Conservation (phyloP, 1,140 invertebrate species). For the Penaeus indicus region DNA sequence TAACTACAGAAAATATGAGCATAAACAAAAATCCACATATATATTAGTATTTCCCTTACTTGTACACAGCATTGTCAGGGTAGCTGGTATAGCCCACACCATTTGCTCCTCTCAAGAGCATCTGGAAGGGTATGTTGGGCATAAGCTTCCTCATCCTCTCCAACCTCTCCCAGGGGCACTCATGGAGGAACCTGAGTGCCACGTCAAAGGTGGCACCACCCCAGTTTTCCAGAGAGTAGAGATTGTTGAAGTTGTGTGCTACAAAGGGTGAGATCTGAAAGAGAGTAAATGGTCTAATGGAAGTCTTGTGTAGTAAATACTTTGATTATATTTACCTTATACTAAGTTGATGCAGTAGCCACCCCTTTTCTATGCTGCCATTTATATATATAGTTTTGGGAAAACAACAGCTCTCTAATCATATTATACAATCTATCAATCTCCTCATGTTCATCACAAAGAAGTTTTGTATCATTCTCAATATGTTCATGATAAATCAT, state of each 20-base stretch:
- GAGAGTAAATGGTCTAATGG: not conserved
- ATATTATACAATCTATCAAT: no score
- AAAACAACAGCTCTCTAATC: no score
- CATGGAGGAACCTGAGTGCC: constrained; percentile 94
- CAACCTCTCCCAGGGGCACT: constrained; percentile 98
- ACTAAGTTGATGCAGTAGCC: no score
- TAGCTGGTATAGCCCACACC: constrained; percentile 99
- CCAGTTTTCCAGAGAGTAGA: constrained; percentile 97
- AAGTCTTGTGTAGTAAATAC: no score
- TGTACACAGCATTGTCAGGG: constrained; percentile 97
- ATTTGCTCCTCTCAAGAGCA: constrained; percentile 97
- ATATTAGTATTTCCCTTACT: constrained; percentile 74
- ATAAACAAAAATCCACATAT: not conserved
- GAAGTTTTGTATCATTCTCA: no score
- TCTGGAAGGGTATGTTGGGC: constrained; percentile 99
- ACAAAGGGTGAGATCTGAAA: constrained; percentile 91
- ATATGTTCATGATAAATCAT: no score
- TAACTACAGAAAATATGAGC: not conserved
- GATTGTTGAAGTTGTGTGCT: constrained; percentile 86
- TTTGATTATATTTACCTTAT: no score
- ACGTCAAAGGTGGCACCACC: constrained; percentile 99
- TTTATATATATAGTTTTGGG: no score
- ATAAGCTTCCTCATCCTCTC: constrained; percentile 91
- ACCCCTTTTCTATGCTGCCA: no score
- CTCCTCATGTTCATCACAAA: no score